Percentiles rank a stretch among this genome's conserved stretches.
phyloP scores from a whole-genome alignment of 2,113 vertebrate species.

The Oncorhynchus masou region DNA sequence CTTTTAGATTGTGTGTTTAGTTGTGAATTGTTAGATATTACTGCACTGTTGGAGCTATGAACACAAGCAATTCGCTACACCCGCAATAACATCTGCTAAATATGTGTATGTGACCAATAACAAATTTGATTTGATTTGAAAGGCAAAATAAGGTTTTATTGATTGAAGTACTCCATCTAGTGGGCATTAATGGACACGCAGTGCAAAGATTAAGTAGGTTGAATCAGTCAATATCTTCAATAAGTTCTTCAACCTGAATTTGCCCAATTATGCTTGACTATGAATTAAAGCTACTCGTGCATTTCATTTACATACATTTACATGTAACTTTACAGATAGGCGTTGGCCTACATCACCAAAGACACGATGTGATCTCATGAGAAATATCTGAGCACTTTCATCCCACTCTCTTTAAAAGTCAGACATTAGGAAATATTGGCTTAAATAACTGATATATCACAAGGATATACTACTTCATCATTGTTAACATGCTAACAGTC shows the following conservation, averaged over 20 bases:
- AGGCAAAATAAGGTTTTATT: not conserved
- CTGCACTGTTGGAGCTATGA: no score
- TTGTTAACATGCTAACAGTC: not conserved
- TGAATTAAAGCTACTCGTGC: not conserved
- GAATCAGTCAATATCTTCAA: no score
- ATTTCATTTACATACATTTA: not conserved
- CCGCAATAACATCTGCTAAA: no score
- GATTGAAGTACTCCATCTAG: slow-evolving; percentile 15
- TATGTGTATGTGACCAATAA: no score
- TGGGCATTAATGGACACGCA: not conserved
- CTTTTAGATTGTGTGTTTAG: no score
- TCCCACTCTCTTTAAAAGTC: no score
- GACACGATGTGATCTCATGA: not conserved
- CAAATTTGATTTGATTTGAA: not conserved
- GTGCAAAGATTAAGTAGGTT: not conserved
- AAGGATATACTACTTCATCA: not conserved
- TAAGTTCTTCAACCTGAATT: not conserved
- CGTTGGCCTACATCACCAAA: not conserved
- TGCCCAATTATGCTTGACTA: not conserved
- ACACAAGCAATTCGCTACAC: no score
- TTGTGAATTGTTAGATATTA: no score
- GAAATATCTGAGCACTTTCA: not conserved
- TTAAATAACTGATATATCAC: not conserved
- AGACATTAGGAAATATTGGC: not conserved
- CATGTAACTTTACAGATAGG: not conserved